Percentiles rank a stretch among this genome's conserved stretches.
Evolutionary conservation across 2,888 invertebrate genomes (phyloP).

Genomic region (Leptinotarsa peninsularis): DNA sequence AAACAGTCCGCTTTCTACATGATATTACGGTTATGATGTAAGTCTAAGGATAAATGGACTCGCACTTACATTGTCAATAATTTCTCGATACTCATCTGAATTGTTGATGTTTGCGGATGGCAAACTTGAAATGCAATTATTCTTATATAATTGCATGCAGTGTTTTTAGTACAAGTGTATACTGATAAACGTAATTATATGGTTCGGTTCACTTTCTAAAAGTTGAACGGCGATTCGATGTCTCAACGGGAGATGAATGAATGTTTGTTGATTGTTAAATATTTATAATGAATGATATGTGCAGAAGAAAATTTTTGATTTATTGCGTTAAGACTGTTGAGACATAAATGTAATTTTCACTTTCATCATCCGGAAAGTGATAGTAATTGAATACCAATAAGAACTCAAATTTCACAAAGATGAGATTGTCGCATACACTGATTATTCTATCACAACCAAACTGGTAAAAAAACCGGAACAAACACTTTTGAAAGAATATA

Average conservation of each 20-base stretch:
- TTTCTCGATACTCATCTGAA: background rate
- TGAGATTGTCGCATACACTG: too few relatives aligned
- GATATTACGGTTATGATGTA: conserved; percentile 3
- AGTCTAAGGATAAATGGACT: background rate
- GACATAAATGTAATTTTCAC: too few relatives aligned
- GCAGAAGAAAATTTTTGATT: too few relatives aligned
- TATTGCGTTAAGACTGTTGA: too few relatives aligned
- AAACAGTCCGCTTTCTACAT: conserved; percentile 1
- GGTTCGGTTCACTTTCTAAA: conserved; percentile 3
- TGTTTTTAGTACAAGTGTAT: background rate
- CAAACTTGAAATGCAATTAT: background rate
- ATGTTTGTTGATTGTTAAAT: background rate
- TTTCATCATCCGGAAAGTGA: too few relatives aligned
- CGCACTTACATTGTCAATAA: conserved; percentile 1
- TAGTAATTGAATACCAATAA: too few relatives aligned
- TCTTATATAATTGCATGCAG: background rate
- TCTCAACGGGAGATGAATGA: background rate
- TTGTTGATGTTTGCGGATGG: conserved; percentile 1
- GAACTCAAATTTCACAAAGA: too few relatives aligned
- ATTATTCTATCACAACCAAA: too few relatives aligned
- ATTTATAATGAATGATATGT: background rate
- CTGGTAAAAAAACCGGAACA: too few relatives aligned
- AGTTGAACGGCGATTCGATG: background rate
- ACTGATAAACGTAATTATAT: background rate
- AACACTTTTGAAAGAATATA: too few relatives aligned